A percentile compares a stretch with the other conserved stretches of the same genome.
Conservation (phyloP, 2,888 invertebrate species). For the Caenorhabditis sp. region DNA sequence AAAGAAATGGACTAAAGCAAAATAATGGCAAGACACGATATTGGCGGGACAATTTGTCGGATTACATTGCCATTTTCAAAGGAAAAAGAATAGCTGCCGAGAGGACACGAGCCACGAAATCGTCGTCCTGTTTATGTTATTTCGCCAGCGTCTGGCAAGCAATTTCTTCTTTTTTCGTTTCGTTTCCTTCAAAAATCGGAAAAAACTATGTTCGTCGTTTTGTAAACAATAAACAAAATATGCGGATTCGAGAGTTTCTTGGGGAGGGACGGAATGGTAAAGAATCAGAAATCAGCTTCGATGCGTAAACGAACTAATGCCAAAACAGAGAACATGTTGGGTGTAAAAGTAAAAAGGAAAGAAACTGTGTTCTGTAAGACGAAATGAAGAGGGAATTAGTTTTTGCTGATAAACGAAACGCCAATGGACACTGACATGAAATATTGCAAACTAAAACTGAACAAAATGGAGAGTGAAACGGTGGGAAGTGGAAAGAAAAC, state of each 20-base stretch:
- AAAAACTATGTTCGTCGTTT: conserved; percentile 18
- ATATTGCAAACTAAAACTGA: too few species aligned
- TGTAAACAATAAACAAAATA: conserved; percentile 55
- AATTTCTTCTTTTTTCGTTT: conserved; percentile 1
- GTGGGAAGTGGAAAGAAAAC: conserved; percentile 3
- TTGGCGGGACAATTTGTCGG: conserved; percentile 14
- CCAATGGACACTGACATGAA: conserved; percentile 18
- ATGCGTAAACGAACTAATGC: too few species aligned
- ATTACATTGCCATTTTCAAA: conserved; percentile 32
- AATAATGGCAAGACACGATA: not conserved
- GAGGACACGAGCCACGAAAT: conserved; percentile 7
- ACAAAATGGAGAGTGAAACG: not conserved
- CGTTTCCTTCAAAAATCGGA: conserved; percentile 14
- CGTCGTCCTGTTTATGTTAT: conserved; percentile 12
- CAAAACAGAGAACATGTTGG: not conserved
- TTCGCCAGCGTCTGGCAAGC: not conserved
- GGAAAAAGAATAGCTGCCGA: conserved; percentile 22
- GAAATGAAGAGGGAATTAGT: conserved; percentile 12
- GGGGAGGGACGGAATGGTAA: too few species aligned
- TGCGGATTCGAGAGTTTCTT: not conserved
- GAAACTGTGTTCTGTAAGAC: conserved; percentile 21
- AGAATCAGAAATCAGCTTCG: not conserved
- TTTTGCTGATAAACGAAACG: conserved; percentile 24
- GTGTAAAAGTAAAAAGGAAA: not conserved
- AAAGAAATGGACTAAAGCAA: not conserved